Evolutionary conservation across 2,888 invertebrate species (phyloP).

Genomic region (Mimachlamys varia): DNA sequence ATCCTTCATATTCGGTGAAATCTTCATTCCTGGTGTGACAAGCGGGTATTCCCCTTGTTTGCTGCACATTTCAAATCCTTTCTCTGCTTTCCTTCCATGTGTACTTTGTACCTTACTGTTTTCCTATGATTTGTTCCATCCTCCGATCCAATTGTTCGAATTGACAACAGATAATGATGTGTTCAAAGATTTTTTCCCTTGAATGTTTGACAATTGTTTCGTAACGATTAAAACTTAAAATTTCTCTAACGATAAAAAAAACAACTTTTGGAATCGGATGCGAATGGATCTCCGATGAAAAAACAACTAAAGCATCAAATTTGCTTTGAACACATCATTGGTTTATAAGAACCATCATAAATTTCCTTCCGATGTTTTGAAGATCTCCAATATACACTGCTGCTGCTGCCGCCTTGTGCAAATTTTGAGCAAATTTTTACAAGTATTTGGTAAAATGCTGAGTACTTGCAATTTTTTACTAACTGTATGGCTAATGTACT

Average conservation of each 20-base stretch:
- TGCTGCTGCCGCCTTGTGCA: background rate
- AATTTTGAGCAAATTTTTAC: background rate
- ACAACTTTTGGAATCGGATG: too few species aligned
- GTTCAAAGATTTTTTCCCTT: background rate
- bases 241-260: background rate
- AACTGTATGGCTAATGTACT: background rate
- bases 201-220: background rate
- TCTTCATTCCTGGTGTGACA: background rate
- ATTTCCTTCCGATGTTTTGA: background rate
- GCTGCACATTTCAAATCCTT: background rate
- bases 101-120: background rate
- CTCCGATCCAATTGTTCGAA: background rate
- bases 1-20: background rate
- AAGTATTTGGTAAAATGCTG: conserved; percentile 33
- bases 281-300: background rate
- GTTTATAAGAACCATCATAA: background rate
- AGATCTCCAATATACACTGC: background rate
- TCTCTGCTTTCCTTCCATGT: background rate
- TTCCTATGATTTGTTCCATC: background rate
- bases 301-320: background rate
- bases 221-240: background rate
- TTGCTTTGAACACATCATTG: background rate
- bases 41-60: background rate
- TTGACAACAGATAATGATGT: background rate
- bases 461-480: background rate